Percentiles rank a stretch among this genome's conserved stretches.
These are phyloP conservation scores for Oncopodura yosiiana DNA, from an alignment of 1,140 invertebrate genomes.

Conservation along the genomic window DNA sequence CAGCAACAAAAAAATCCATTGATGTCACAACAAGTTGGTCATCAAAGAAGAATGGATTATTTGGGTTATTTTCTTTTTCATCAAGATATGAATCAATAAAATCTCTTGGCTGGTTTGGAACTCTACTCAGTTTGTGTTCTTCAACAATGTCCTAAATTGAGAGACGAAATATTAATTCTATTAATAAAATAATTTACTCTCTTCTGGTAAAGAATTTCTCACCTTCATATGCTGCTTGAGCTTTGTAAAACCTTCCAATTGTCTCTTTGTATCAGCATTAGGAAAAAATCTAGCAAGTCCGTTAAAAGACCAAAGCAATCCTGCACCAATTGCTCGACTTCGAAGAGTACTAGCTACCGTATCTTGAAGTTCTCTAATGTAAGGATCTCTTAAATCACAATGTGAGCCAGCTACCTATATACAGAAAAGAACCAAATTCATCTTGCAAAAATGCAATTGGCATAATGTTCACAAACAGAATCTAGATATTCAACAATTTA, in stretches of 20 bases:
- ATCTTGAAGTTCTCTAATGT: constrained; percentile 4
- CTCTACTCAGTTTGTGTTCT: background rate
- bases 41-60: constrained; percentile 23
- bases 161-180: background rate
- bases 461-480: too few relatives aligned
- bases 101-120: constrained; percentile 2
- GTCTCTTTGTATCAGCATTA: too few relatives aligned
- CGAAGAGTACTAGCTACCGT: constrained; percentile 5
- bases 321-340: constrained; percentile 12
- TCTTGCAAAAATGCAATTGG: too few relatives aligned
- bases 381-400: background rate
- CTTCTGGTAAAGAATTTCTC: background rate
- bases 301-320: constrained; percentile 21
- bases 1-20: constrained; percentile 26
- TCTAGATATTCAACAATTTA: too few relatives aligned
- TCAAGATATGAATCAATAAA: constrained; percentile 18
- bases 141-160: constrained; percentile 38
- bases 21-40: constrained; percentile 23
- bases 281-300: constrained; percentile 12
- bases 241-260: constrained; percentile 11
- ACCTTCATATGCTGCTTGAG: constrained; percentile 20
- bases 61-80: constrained; percentile 40
- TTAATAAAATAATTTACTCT: background rate
- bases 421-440: too few relatives aligned
- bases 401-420: constrained; percentile 7